Conservation (phyloP, 2,113 vertebrate genomes). For the Cottus gobio region DNA sequence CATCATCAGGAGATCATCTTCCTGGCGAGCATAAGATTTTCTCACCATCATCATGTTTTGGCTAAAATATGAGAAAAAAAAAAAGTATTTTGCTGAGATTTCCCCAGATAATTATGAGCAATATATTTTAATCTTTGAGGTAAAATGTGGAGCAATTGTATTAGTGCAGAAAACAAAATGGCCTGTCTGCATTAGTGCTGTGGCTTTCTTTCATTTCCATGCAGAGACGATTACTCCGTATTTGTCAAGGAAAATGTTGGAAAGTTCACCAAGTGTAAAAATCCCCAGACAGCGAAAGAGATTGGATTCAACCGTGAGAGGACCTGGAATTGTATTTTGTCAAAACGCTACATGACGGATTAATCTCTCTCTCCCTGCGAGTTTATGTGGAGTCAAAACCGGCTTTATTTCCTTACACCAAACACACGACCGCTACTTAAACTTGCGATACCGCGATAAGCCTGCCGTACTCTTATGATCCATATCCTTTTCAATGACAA, state of each 20-base stretch:
- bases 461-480: neutral
- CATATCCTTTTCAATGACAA: neutral
- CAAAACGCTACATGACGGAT: conserved; percentile 6
- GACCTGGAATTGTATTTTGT: neutral
- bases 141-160: conserved; percentile 9
- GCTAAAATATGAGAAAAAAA: neutral
- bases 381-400: neutral
- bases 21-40: conserved; percentile 24
- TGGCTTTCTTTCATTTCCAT: neutral
- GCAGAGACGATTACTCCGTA: neutral
- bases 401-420: neutral
- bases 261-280: conserved; percentile 4
- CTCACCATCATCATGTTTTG: conserved; percentile 20
- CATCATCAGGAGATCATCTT: conserved; percentile 47
- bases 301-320: neutral
- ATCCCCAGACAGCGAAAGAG: neutral
- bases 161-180: conserved; percentile 7
- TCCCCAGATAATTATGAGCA: conserved; percentile 23
- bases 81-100: conserved; percentile 23
- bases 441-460: neutral
- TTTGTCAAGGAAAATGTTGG: conserved; percentile 1
- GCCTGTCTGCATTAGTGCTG: neutral
- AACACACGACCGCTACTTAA: neutral
- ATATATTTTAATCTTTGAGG: conserved; percentile 13
- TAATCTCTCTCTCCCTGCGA: neutral